Percentiles rank a stretch among this genome's conserved stretches.
phyloP scores from a whole-genome alignment of 2,888 invertebrate genomes.

The Thysanoteuthis rhombus region DNA sequence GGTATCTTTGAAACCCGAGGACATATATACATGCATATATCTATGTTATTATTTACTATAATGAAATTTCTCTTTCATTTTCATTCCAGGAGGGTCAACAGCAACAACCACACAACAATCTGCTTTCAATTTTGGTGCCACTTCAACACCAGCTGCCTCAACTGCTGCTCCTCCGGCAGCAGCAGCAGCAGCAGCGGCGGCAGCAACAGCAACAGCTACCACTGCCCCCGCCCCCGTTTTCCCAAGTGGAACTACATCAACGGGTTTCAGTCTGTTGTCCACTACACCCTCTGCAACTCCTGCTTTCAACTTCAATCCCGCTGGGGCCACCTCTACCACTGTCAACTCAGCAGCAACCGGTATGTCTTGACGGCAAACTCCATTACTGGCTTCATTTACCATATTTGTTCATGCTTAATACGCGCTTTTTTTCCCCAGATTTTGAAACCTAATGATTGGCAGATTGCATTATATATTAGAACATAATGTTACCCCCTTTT shows the following conservation, averaged over 20 bases:
- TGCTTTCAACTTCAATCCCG: not conserved
- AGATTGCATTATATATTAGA: no score
- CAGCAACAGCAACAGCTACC: not conserved
- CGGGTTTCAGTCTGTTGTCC: not conserved
- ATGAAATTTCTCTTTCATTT: no score
- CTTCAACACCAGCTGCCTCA: conserved; percentile 71
- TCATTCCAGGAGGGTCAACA: not conserved
- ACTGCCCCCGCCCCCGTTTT: not conserved
- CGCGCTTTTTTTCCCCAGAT: no score
- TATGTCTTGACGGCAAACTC: not conserved
- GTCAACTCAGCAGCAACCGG: not conserved
- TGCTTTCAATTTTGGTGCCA: not conserved
- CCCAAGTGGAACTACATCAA: not conserved
- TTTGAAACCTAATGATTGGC: no score
- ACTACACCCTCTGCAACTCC: not conserved
- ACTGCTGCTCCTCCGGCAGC: conserved; percentile 35
- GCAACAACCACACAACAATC: not conserved
- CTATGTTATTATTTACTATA: no score
- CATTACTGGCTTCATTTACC: not conserved
- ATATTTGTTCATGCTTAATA: no score
- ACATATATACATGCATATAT: no score
- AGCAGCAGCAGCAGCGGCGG: conserved; percentile 29
- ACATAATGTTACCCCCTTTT: no score
- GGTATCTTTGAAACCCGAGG: no score
- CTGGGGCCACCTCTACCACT: not conserved